Percentiles rank a stretch among this genome's conserved stretches.
These are phyloP conservation scores for Porites lutea DNA, from an alignment of 64 coral and sea anemone species.

Conservation along the genomic window DNA sequence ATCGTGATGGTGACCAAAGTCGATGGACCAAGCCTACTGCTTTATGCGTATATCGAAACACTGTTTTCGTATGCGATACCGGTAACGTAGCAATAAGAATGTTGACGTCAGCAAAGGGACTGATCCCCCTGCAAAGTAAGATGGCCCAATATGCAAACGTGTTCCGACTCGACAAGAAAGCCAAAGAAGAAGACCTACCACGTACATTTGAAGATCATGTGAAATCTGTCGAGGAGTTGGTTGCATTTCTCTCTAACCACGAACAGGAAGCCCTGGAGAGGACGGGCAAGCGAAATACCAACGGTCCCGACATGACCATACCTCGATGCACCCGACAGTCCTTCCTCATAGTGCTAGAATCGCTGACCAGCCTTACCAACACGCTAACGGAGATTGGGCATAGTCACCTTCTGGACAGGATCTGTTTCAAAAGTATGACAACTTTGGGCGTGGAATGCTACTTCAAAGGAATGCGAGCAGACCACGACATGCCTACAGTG, in stretches of 20 bases:
- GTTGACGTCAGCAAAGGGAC: constrained; percentile 71
- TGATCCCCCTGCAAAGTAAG: constrained; percentile 57
- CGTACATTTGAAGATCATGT: constrained; percentile 63
- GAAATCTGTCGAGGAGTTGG: constrained; percentile 19
- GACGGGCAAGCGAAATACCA: too few species aligned
- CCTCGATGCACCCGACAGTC: too few species aligned
- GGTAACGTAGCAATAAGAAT: constrained; percentile 57
- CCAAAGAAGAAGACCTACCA: too few species aligned
- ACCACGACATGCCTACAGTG: constrained; percentile 12
- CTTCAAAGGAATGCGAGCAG: constrained; percentile 1
- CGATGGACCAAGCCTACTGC: too few species aligned
- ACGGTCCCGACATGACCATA: too few species aligned
- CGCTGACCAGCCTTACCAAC: too few species aligned
- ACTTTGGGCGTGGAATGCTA: not conserved
- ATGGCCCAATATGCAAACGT: too few species aligned
- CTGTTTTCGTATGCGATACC: constrained; percentile 69
- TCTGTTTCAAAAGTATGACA: not conserved
- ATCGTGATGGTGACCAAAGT: too few species aligned
- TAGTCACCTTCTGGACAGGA: too few species aligned
- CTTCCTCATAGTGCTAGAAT: too few species aligned
- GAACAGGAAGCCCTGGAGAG: constrained; percentile 5
- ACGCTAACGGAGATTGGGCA: too few species aligned
- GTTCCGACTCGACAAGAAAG: too few species aligned
- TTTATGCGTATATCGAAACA: constrained; percentile 44
- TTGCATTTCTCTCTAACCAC: constrained; percentile 28